A percentile compares a stretch with the other conserved stretches of the same genome.
These are phyloP conservation scores for Lagorchestes hirsutus DNA, from an alignment of 2,797 vertebrate genomes.

Conservation along the genomic window DNA sequence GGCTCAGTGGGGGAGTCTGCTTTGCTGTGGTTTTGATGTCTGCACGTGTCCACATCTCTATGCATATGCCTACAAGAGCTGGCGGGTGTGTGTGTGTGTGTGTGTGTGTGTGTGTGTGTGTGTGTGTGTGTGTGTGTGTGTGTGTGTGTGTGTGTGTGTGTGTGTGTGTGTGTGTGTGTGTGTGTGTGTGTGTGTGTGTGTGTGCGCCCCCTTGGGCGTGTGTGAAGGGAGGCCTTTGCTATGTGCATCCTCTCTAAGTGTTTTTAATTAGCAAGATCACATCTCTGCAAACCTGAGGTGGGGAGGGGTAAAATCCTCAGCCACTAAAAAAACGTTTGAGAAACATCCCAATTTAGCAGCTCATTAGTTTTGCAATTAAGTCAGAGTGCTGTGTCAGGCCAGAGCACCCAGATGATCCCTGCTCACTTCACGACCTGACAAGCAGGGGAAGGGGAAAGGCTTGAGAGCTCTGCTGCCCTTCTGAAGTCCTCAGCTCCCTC, in stretches of 20 bases:
- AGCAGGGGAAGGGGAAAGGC: background rate
- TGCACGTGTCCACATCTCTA: background rate
- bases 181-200: background rate
- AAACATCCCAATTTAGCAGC: conserved; percentile 67
- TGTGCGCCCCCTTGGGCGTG: background rate
- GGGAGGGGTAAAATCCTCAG: conserved; percentile 36
- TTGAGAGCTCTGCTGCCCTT: background rate
- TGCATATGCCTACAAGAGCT: background rate
- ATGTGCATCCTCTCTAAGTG: background rate
- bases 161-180: background rate
- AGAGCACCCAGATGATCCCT: background rate
- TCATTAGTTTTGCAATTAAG: conserved; percentile 67
- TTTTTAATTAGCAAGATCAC: conserved; percentile 30
- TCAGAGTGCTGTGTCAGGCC: background rate
- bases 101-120: background rate
- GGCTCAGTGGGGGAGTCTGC: background rate
- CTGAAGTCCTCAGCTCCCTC: background rate
- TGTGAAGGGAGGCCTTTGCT: background rate
- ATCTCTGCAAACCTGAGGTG: conserved; percentile 29
- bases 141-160: background rate
- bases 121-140: background rate
- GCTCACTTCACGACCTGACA: background rate
- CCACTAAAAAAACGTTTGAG: conserved; percentile 56
- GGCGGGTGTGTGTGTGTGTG: background rate
- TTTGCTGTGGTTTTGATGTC: background rate